Percentiles rank a stretch among this genome's conserved stretches.
Evolutionary conservation across 1,140 invertebrate species (phyloP).

Genomic region (Centruroides sculpturatus): DNA sequence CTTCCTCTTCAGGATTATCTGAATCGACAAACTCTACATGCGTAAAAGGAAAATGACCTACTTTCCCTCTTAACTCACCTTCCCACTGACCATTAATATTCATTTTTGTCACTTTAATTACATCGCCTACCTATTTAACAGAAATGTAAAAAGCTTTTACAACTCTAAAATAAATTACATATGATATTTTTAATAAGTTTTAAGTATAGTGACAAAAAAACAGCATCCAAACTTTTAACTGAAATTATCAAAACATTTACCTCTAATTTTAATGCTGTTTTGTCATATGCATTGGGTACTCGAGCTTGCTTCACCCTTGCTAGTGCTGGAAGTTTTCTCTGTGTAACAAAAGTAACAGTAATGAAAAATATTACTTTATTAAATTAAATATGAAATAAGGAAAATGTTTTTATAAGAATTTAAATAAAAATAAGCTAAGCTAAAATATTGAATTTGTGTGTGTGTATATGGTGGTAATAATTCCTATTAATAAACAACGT

Average conservation of each 20-base stretch:
- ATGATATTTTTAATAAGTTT: no score
- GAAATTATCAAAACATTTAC: constrained; percentile 17
- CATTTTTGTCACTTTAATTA: constrained; percentile 88
- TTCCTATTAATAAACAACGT: no score
- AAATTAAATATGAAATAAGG: no score
- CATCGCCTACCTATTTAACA: constrained; percentile 50
- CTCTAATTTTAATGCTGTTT: constrained; percentile 82
- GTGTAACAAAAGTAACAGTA: constrained; percentile 21
- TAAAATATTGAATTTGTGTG: no score
- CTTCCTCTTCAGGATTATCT: constrained; percentile 20
- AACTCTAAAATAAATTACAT: no score
- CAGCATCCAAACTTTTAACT: neutral
- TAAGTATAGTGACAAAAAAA: no score
- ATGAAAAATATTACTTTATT: no score
- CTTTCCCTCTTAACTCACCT: constrained; percentile 79
- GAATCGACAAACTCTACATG: constrained; percentile 86
- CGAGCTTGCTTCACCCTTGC: constrained; percentile 80
- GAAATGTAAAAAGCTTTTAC: no score
- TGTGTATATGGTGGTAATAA: no score
- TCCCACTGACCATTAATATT: constrained; percentile 98
- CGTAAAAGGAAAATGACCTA: constrained; percentile 91
- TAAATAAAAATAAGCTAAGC: no score
- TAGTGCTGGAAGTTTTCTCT: constrained; percentile 75
- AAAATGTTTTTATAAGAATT: no score
- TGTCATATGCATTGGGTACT: constrained; percentile 91